Evolutionary conservation across 2,113 vertebrate genomes (phyloP), one percentile per base, ranked within the genome.

Genomic region (Naja naja): DNA sequence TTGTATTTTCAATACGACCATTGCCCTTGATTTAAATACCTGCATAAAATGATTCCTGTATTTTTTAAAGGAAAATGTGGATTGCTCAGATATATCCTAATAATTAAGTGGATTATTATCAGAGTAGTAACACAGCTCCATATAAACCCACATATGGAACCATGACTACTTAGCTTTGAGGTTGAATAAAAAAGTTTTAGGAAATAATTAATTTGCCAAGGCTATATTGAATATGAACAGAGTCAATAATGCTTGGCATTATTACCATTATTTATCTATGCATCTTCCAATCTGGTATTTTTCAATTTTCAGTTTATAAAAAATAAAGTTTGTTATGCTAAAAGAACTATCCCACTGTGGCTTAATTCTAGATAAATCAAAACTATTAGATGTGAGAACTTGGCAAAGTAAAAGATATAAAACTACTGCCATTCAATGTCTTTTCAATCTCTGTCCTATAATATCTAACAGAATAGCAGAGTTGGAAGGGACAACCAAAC

Each of bases 1-100:
- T 93, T 85, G 89, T 90, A 93, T 89, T 93, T 94, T 85, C 90
- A 86, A 64, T 18, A 12, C 49, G 81, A 87, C 93, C 91, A 25
- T 85, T 93, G 94, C 91, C 52, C 34, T 87, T 81, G 89, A 91
- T 81, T 93, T 93, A 95, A 91, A 69, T 90, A 94, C 91, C 34
- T 88, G 87, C 87, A 27, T 93, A 93, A 94, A 95, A 91, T 53
- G 9, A 18, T 74, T 5, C 69, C 47, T 93, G 49, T 3, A 5
- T 81, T 69, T 27, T 60, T 60, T 69, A 85, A 91, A 81, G 4
- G 88, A 89, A 34, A 87, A 55, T 0, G n/a, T 7, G 47, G 39
- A 27, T 23, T 58, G 39, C 16, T 49, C 25, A 87, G n/a, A 39
- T 91, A 54, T 16, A 1, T 90, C 20, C 16, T 5, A 58, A 58